Evolutionary conservation across 2,797 vertebrate species (phyloP), one percentile per base, ranked within the genome.

Genomic region (Discoglossus pictus): DNA sequence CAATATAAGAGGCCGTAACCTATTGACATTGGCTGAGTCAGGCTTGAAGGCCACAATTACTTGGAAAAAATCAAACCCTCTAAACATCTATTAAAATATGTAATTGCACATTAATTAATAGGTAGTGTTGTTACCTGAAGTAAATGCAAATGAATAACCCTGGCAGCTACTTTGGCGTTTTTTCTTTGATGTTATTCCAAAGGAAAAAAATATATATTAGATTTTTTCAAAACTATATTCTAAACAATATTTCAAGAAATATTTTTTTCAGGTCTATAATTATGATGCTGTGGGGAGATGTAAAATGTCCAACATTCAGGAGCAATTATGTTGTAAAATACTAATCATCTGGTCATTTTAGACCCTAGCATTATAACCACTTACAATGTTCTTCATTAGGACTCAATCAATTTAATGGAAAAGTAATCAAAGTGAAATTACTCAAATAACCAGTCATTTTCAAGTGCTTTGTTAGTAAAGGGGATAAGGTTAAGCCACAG

Each of bases 251-350:
- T 50, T 67, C 18, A 67, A 56, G 44, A 42, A 59, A 16, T n/a
- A 59, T 43, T 51, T 50, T 51, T 31, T 42, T 11, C 44, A 43
- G 23, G 12, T 34, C 38, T 67, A 50, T 66, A 67, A 67, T 67
- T 67, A 60, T 52, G 13, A 51, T 8, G 4, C 23, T 35, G 21
- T n/a, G 53, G 35, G 10, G 24, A 48, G 21, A 18, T 66, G 43
- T 27, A 48, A 10, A 20, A 34, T 47, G 9, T 15, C 39, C 7
- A 40, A 23, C 16, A 21, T 59, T 34, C 21, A 35, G 13, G 15
- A 40, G 35, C 44, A 67, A 67, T 67, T 67, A 59, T 16, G 17
- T 13, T 10, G 44, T 54, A 44, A 36, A 7, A 38, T 23, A 7
- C 40, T 52, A 51, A 24, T 42, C 46, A 43, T 51, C 48, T 51